Evolutionary conservation across 2,797 vertebrate species (phyloP).

Genomic region (Lutjanus argentimaculatus): DNA sequence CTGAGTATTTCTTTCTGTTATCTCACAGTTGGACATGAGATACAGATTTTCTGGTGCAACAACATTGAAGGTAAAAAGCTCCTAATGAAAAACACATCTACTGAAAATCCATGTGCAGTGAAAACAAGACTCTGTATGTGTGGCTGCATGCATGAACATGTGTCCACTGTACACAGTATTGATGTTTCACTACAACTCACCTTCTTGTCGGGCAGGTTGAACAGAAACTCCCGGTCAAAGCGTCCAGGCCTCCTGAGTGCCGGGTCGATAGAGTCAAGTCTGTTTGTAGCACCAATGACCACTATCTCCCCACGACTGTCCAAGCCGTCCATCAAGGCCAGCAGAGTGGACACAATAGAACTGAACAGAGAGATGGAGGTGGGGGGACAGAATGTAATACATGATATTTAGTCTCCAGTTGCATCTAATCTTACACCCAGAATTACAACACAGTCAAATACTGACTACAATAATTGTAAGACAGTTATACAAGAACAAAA

Average conservation of each 20-base stretch:
- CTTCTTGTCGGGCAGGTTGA: constrained; percentile 98
- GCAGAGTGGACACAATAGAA: constrained; percentile 98
- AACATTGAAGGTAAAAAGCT: neutral
- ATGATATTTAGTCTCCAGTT: neutral
- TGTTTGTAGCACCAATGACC: constrained; percentile 99
- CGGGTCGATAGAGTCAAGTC: constrained; percentile 99
- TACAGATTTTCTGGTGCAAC: neutral
- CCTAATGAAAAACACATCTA: neutral
- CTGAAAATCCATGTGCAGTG: neutral
- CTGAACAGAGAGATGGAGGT: constrained; percentile 74
- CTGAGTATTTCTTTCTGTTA: constrained; percentile 1
- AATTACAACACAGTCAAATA: neutral
- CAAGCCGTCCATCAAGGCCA: constrained; percentile 99
- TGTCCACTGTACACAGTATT: neutral
- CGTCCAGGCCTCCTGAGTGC: constrained; percentile 99
- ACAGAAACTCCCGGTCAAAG: constrained; percentile 99
- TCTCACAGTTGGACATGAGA: neutral
- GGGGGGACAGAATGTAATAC: neutral
- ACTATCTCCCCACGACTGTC: constrained; percentile 99
- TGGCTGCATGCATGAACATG: neutral
- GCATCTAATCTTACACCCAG: neutral
- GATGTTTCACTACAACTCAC: constrained; percentile 76
- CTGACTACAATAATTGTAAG: neutral
- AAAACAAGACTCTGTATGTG: constrained; percentile 4
- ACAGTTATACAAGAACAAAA: neutral